Conservation (phyloP, 2,113 vertebrate species). For the Corythornis madagascariensis region DNA sequence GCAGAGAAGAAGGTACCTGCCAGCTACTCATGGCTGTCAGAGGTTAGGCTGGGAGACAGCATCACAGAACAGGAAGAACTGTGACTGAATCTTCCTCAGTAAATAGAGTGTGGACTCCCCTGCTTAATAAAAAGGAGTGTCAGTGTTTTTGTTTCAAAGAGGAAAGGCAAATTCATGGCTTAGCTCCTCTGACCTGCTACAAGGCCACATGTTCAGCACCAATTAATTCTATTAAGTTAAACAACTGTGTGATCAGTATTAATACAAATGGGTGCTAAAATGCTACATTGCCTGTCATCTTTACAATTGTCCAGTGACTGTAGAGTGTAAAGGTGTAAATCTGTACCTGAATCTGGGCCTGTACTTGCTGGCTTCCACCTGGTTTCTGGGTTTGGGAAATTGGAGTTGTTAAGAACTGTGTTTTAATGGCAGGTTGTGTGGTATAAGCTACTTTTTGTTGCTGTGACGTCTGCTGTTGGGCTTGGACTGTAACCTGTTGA, state of each 20-base stretch:
- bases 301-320: background rate
- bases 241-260: background rate
- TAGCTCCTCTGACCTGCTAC: background rate
- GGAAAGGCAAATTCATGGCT: background rate
- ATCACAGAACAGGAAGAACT: background rate
- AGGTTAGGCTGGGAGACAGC: background rate
- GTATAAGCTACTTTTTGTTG: slow-evolving; percentile 92
- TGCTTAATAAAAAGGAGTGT: background rate
- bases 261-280: background rate
- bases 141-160: background rate
- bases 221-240: background rate
- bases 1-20: background rate
- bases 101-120: background rate
- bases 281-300: background rate
- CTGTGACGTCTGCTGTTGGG: slow-evolving; percentile 81
- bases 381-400: slow-evolving; percentile 89
- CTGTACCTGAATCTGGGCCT: slow-evolving; percentile 85
- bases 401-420: slow-evolving; percentile 90
- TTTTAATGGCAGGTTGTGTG: slow-evolving; percentile 89
- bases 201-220: background rate
- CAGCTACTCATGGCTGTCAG: background rate
- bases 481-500: slow-evolving; percentile 87
- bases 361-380: slow-evolving; percentile 88
- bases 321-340: background rate
- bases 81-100: background rate